These are phyloP conservation scores for Meleagris gallopavo DNA, from an alignment of 2,113 vertebrate genomes.

Conservation along the genomic window DNA sequence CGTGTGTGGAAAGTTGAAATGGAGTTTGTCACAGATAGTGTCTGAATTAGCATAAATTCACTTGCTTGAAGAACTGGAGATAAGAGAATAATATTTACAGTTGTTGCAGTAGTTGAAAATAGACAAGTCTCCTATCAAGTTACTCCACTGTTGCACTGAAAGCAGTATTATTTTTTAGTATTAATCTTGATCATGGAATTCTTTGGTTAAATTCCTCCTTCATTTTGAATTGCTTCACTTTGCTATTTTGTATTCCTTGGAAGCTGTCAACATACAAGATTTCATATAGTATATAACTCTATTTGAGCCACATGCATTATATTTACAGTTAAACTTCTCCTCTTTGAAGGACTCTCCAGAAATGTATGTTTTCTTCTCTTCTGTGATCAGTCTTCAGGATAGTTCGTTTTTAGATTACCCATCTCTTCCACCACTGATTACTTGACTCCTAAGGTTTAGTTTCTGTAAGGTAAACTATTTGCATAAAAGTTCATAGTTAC, in stretches of 20 bases:
- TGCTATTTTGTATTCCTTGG: neutral
- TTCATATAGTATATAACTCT: neutral
- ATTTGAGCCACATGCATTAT: neutral
- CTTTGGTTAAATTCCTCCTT: neutral
- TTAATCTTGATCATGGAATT: neutral
- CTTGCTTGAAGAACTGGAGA: slow-evolving; percentile 61
- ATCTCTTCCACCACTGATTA: neutral
- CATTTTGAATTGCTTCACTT: neutral
- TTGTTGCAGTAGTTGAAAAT: neutral
- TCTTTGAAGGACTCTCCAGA: neutral
- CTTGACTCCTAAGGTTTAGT: neutral
- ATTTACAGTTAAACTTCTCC: neutral
- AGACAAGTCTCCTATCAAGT: neutral
- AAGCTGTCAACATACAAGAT: neutral
- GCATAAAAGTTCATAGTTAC: neutral
- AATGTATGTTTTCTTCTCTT: neutral
- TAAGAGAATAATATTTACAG: neutral
- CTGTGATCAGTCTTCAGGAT: neutral
- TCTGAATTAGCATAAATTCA: slow-evolving; percentile 55
- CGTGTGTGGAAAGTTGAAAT: neutral
- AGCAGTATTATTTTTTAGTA: neutral
- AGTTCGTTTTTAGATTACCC: neutral
- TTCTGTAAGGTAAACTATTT: neutral
- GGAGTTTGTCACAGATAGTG: slow-evolving; percentile 54
- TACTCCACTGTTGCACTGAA: neutral